Evolutionary conservation across 2,113 vertebrate species (phyloP).

Genomic region (Clarias gariepinus): DNA sequence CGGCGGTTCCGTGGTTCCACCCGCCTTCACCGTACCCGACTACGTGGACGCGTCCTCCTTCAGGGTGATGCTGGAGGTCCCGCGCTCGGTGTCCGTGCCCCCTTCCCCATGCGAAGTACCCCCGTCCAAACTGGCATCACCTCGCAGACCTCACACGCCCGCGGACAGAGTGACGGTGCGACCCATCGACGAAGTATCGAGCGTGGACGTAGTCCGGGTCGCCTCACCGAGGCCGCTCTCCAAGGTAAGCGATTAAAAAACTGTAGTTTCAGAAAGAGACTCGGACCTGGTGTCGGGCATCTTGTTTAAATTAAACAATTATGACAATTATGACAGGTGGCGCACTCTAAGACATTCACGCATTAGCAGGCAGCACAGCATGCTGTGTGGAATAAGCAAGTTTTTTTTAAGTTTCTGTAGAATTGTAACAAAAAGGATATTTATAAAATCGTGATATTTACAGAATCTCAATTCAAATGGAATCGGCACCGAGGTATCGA

Average conservation of each 20-base stretch:
- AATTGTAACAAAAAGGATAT: no score
- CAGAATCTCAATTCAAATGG: no score
- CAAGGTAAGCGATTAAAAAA: slow-evolving; percentile 74
- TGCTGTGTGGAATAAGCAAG: no score
- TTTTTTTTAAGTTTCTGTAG: no score
- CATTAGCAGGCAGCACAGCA: no score
- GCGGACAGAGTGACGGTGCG: slow-evolving; percentile 88
- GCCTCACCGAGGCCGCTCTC: slow-evolving; percentile 80
- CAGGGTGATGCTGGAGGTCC: slow-evolving; percentile 88
- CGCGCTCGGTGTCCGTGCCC: slow-evolving; percentile 91
- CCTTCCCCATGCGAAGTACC: slow-evolving; percentile 92
- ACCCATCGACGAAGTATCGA: slow-evolving; percentile 78
- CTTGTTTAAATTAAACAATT: neutral
- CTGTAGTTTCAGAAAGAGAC: neutral
- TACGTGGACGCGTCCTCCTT: slow-evolving; percentile 82
- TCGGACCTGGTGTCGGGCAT: neutral
- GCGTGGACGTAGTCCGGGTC: slow-evolving; percentile 76
- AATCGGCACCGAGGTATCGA: no score
- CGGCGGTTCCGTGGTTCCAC: slow-evolving; percentile 89
- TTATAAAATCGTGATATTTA: no score
- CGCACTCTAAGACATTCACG: no score
- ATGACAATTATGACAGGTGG: no score
- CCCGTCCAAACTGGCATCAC: slow-evolving; percentile 75
- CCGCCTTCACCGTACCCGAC: slow-evolving; percentile 80
- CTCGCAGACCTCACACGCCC: slow-evolving; percentile 88